A percentile compares a stretch with the other conserved stretches of the same genome.
phyloP scores from a whole-genome alignment of 2,888 invertebrate species.

The Ennomos erosarius region DNA sequence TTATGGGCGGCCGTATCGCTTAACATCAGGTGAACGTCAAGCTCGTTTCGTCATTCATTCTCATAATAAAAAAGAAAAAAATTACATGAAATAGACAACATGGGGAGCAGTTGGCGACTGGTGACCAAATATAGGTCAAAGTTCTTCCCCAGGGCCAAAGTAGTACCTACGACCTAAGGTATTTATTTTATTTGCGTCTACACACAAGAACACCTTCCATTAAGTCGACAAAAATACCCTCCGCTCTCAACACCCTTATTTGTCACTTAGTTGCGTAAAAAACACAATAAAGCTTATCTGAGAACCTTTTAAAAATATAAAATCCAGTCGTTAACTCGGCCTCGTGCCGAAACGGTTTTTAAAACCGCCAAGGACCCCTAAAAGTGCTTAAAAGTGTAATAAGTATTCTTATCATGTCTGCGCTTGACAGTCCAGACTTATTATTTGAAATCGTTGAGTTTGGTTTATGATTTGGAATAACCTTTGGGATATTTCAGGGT shows the following conservation, averaged over 20 bases:
- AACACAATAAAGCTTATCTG: slow-evolving; percentile 26
- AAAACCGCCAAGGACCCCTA: slow-evolving; percentile 40
- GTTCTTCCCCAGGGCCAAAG: too few relatives aligned
- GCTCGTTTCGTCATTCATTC: too few relatives aligned
- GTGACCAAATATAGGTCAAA: too few relatives aligned
- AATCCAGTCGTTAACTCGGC: slow-evolving; percentile 30
- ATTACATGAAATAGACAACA: too few relatives aligned
- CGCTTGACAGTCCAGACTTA: slow-evolving; percentile 34
- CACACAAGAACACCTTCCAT: too few relatives aligned
- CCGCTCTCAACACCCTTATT: slow-evolving; percentile 10
- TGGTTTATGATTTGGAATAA: slow-evolving; percentile 20
- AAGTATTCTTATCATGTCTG: slow-evolving; percentile 38
- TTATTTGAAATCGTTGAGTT: slow-evolving; percentile 14
- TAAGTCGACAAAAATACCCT: neutral
- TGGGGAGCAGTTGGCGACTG: too few relatives aligned
- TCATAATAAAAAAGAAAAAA: too few relatives aligned
- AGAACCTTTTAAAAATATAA: slow-evolving; percentile 26
- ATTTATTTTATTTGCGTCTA: too few relatives aligned
- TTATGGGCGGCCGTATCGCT: too few relatives aligned
- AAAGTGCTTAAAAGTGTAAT: slow-evolving; percentile 44
- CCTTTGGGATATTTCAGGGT: neutral
- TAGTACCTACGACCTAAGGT: too few relatives aligned
- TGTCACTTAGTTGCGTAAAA: slow-evolving; percentile 19
- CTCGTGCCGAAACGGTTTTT: slow-evolving; percentile 7
- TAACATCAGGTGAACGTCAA: too few relatives aligned